Evolutionary conservation across 2,888 invertebrate genomes (phyloP).

Genomic region (Sycophila texana): DNA sequence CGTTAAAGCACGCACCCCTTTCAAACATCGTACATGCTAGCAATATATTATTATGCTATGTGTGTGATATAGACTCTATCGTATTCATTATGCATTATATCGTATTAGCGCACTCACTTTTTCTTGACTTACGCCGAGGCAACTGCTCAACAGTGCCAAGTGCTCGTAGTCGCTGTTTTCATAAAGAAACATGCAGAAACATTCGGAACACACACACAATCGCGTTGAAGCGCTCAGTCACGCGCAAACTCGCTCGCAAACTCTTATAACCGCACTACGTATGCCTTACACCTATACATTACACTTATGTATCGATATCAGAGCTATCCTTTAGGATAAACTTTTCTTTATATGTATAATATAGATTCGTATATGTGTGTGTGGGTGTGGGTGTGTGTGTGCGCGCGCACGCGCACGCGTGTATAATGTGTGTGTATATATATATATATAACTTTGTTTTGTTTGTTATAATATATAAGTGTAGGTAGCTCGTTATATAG

Average conservation of each 20-base stretch:
- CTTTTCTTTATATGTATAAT: conserved; percentile 56
- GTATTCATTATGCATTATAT: conserved; percentile 71
- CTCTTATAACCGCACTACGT: conserved; percentile 58
- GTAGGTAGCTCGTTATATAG: conserved; percentile 72
- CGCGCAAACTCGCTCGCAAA: conserved; percentile 16
- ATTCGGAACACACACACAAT: not conserved
- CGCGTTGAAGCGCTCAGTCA: not conserved
- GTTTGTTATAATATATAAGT: conserved; percentile 62
- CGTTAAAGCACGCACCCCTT: conserved; percentile 34
- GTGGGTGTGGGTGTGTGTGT: conserved; percentile 50
- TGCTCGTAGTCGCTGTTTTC: conserved; percentile 44
- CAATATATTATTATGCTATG: conserved; percentile 76
- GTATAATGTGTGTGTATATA: conserved; percentile 48
- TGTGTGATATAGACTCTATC: conserved; percentile 74
- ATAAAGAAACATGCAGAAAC: no score
- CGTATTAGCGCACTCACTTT: conserved; percentile 65
- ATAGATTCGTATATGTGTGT: conserved; percentile 54
- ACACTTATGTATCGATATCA: conserved; percentile 71
- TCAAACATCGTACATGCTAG: conserved; percentile 74
- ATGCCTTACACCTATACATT: conserved; percentile 69
- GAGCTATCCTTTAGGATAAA: conserved; percentile 70
- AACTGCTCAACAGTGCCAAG: conserved; percentile 72
- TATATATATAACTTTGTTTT: conserved; percentile 52
- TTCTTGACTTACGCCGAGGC: conserved; percentile 61
- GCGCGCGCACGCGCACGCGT: no score